phyloP scores from a whole-genome alignment of 2,888 invertebrate species.

The Lingula anatina region DNA sequence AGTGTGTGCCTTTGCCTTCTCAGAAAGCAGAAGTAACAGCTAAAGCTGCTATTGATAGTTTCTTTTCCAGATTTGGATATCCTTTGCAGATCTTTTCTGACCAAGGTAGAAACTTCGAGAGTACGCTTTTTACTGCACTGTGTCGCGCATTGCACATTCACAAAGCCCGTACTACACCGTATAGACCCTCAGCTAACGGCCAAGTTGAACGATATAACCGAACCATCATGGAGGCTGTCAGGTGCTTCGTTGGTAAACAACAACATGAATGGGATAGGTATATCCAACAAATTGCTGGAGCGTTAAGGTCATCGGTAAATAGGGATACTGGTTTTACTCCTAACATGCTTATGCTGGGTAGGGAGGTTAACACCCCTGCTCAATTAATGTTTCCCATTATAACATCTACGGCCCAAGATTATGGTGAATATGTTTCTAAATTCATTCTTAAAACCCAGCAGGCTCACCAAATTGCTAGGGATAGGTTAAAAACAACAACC shows the following conservation, averaged over 20 bases:
- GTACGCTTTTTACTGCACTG: slow-evolving; percentile 2
- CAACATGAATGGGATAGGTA: slow-evolving; percentile 4
- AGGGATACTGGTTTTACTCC: not conserved
- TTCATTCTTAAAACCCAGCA: not conserved
- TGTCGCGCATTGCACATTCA: slow-evolving; percentile 6
- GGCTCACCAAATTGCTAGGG: slow-evolving; percentile 8
- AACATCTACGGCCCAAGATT: not conserved
- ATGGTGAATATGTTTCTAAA: slow-evolving; percentile 5
- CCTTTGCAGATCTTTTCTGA: slow-evolving; percentile 3
- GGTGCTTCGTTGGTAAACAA: slow-evolving; percentile 1
- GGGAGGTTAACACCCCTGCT: slow-evolving; percentile 6
- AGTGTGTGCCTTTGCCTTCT: not conserved
- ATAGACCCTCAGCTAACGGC: slow-evolving; percentile 8
- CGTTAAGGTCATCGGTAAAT: not conserved
- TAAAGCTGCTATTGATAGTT: not conserved
- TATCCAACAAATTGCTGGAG: slow-evolving; percentile 5
- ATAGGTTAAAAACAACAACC: slow-evolving; percentile 3
- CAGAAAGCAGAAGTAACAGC: not conserved
- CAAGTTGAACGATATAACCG: slow-evolving; percentile 9
- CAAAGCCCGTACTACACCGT: slow-evolving; percentile 11
- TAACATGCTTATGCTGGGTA: not conserved
- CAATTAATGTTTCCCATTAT: slow-evolving; percentile 2
- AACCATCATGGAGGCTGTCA: slow-evolving; percentile 1
- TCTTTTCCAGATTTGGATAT: slow-evolving; percentile 7
- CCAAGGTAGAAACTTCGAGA: slow-evolving; percentile 7